phyloP scores from a whole-genome alignment of 2,113 vertebrate species.

The Phycodurus eques region DNA sequence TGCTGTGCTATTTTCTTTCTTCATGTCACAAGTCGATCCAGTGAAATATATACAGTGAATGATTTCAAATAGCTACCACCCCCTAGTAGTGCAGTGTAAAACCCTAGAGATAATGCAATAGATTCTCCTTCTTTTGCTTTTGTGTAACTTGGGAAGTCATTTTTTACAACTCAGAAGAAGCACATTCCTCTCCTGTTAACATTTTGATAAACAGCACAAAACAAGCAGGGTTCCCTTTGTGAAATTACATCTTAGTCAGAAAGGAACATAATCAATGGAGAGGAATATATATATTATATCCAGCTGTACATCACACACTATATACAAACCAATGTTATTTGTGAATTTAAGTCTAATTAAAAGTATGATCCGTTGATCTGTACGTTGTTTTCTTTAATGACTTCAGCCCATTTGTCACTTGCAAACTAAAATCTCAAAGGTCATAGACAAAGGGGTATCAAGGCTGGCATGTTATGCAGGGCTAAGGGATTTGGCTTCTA shows the following conservation, averaged over 20 bases:
- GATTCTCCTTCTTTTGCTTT: constrained; percentile 59
- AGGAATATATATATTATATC: constrained; percentile 80
- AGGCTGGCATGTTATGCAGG: too few relatives aligned
- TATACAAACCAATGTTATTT: constrained; percentile 81
- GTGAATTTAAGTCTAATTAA: constrained; percentile 78
- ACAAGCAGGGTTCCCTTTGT: constrained; percentile 60
- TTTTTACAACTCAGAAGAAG: constrained; percentile 60
- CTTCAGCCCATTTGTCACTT: not conserved
- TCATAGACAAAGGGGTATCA: too few relatives aligned
- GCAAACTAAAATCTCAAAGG: too few relatives aligned
- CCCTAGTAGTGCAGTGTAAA: constrained; percentile 66
- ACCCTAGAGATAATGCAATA: constrained; percentile 66
- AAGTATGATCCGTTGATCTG: constrained; percentile 63
- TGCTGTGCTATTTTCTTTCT: constrained; percentile 62
- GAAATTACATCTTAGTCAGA: constrained; percentile 68
- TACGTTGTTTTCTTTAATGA: not conserved
- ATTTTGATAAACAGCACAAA: constrained; percentile 63
- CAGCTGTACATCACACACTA: constrained; percentile 76
- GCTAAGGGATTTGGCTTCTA: too few relatives aligned
- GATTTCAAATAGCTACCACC: constrained; percentile 61
- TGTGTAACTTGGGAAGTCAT: constrained; percentile 54
- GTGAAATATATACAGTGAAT: constrained; percentile 64
- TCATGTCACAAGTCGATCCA: constrained; percentile 60
- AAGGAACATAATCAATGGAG: constrained; percentile 68
- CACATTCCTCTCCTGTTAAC: constrained; percentile 59